Evolutionary conservation across 2,797 vertebrate genomes (phyloP), one percentile per base, ranked within the genome.

Genomic region (Xiphorhynchus erythropygius): DNA sequence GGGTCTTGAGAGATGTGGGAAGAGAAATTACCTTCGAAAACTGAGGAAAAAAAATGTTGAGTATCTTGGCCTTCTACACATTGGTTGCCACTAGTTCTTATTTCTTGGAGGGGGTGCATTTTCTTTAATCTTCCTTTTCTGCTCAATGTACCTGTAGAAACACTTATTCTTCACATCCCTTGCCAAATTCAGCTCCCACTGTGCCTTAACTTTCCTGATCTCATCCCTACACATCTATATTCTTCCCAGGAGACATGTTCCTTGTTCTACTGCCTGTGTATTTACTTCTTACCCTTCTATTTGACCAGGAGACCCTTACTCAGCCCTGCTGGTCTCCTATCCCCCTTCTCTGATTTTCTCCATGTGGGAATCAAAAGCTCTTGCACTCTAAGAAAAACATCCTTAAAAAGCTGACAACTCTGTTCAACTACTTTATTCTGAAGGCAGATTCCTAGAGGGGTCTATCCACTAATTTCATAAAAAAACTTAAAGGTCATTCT

Each of bases 381-480:
- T 27, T 57, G 23, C 16, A 7, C 33, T 59, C 30, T 47, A 30
- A 52, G 44, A 74, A 68, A 68, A 87, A 69, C 5, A 0, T 42
- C 24, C 44, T 47, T 33, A 32, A 57, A 32, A 32, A 74, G 5
- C 21, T 76, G 50, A 32, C 50, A 59, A 7, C 8, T 69, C 24
- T 42, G 18, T 42, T 83, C 33, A 63, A 24, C 24, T 63, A 18
- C 30, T 63, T 64, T 53, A 53, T 79, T 59, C 56, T 32, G 33
- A 0, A 0, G 13, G 18, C 23, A 83, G 24, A 27, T 78, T 63
- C 44, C 32, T 24, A 24, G 24, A 13, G 53, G 9, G 2, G 3
- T 11, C 2, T 14, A 52, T 63, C 21, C 62, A 18, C 67, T 33
- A 35, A 87, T 53, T 74, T 10, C 18, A 63, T 56, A 41, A 77